These are phyloP conservation scores for Isaurus tuberculatus DNA, from an alignment of 92 coral and sea anemone genomes.

Conservation along the genomic window DNA sequence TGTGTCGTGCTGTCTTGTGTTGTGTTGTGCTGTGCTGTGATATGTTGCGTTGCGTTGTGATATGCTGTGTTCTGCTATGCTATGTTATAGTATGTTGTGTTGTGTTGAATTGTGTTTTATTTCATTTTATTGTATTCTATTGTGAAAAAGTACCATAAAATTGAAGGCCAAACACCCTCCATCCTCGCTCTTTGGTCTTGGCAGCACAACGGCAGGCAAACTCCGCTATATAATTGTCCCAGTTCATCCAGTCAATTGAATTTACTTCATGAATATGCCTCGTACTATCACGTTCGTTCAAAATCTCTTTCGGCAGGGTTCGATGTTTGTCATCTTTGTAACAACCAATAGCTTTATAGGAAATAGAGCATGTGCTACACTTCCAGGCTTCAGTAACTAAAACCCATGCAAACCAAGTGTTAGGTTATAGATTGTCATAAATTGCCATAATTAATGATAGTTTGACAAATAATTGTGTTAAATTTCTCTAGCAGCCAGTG, in stretches of 20 bases:
- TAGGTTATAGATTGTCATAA: too few relatives aligned
- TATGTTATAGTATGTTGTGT: too few relatives aligned
- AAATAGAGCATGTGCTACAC: slow-evolving; percentile 64
- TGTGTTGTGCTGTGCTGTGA: too few relatives aligned
- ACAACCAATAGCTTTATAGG: slow-evolving; percentile 69
- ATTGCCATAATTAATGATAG: too few relatives aligned
- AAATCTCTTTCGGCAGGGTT: slow-evolving; percentile 65
- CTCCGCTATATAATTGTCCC: slow-evolving; percentile 76
- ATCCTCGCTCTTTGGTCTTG: slow-evolving; percentile 63
- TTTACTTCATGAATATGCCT: slow-evolving; percentile 68
- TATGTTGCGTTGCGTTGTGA: too few relatives aligned
- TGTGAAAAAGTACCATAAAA: slow-evolving; percentile 68
- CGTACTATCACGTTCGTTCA: slow-evolving; percentile 76
- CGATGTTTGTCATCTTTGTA: slow-evolving; percentile 62
- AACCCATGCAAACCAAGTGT: neutral
- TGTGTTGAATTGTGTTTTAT: too few relatives aligned
- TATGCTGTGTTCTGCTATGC: too few relatives aligned
- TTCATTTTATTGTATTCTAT: neutral
- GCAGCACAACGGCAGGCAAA: slow-evolving; percentile 70
- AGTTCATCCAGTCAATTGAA: slow-evolving; percentile 73
- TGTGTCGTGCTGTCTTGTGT: too few relatives aligned
- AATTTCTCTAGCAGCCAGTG: too few relatives aligned
- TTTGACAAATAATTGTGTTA: too few relatives aligned
- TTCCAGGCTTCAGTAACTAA: slow-evolving; percentile 54
- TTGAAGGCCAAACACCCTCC: slow-evolving; percentile 79